Evolutionary conservation across 2,797 vertebrate genomes (phyloP).

Genomic region (Heterohyrax brucei): DNA sequence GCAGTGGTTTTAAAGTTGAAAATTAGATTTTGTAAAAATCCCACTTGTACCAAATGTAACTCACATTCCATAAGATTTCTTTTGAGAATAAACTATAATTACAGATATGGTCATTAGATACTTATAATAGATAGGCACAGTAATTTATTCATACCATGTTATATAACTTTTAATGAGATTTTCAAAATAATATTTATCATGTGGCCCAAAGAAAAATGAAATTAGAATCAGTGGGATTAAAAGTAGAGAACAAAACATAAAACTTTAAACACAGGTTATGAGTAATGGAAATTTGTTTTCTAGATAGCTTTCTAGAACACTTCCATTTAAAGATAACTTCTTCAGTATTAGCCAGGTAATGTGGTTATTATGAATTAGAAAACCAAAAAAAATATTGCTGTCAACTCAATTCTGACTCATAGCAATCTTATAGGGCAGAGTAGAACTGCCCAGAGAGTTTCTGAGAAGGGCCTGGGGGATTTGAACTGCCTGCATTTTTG

Average conservation of each 20-base stretch:
- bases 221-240: not conserved
- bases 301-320: not conserved
- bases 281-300: not conserved
- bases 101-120: not conserved
- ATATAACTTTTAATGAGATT: not conserved
- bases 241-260: not conserved
- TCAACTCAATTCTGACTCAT: no score
- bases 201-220: not conserved
- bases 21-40: not conserved
- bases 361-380: not conserved
- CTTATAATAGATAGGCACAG: not conserved
- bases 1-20: slow-evolving; percentile 1
- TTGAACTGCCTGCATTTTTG: no score
- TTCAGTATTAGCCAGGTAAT: not conserved
- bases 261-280: not conserved
- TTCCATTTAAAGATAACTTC: not conserved
- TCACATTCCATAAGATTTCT: not conserved
- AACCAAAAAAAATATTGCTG: no score
- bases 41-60: not conserved
- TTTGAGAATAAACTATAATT: not conserved
- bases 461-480: no score
- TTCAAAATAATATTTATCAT: not conserved
- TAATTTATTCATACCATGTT: not conserved
- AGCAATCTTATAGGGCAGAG: no score
- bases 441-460: no score